Conservation (phyloP, 2,113 vertebrate genomes). For the Nanorana parkeri region DNA sequence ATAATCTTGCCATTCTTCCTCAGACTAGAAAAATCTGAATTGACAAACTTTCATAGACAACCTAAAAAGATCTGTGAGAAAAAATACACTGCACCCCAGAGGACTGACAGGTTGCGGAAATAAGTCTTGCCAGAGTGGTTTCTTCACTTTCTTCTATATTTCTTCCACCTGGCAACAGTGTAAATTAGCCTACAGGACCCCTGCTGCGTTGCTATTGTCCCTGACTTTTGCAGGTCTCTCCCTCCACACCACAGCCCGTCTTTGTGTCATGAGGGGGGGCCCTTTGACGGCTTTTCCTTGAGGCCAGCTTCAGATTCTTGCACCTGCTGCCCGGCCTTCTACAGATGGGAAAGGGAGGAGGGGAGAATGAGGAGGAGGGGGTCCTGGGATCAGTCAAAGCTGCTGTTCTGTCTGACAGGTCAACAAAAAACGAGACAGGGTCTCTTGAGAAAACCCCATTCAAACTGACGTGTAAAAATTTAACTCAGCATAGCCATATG, state of each 20-base stretch:
- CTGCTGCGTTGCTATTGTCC: constrained; percentile 51
- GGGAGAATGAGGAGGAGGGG: constrained; percentile 49
- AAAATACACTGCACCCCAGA: not conserved
- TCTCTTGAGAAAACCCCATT: constrained; percentile 56
- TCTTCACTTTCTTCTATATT: constrained; percentile 36
- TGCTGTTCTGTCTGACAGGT: constrained; percentile 58
- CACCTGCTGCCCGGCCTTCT: constrained; percentile 57
- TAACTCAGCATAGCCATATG: constrained; percentile 56
- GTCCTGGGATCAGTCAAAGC: constrained; percentile 58
- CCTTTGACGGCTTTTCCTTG: constrained; percentile 57
- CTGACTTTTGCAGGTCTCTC: constrained; percentile 55
- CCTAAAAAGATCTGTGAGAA: no score
- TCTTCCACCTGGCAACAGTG: constrained; percentile 55
- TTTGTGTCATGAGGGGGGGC: constrained; percentile 53
- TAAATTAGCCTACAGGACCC: constrained; percentile 54
- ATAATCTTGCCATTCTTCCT: no score
- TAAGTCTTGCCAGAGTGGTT: constrained; percentile 30
- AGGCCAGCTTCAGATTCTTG: constrained; percentile 53
- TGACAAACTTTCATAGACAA: no score
- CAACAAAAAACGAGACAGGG: constrained; percentile 57
- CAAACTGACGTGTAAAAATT: constrained; percentile 57
- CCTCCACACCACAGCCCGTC: constrained; percentile 55
- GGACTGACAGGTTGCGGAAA: constrained; percentile 40
- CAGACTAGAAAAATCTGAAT: no score
- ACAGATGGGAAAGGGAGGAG: constrained; percentile 52